phyloP scores from a whole-genome alignment of 2,888 invertebrate species.

The Abscondita cerata region DNA sequence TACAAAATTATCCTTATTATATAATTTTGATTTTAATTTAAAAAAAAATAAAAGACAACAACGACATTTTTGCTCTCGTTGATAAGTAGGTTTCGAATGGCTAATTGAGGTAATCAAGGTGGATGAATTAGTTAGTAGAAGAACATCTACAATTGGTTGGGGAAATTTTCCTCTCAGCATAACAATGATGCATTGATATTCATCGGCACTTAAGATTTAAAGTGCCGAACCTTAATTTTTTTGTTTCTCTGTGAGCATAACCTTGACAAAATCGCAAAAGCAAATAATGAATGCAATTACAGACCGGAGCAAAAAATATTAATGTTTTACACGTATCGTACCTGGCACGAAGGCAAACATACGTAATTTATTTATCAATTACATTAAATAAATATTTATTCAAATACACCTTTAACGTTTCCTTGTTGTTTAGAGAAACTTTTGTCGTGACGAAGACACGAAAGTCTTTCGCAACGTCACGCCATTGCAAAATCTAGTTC shows the following conservation, averaged over 20 bases:
- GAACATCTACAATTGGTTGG: constrained; percentile 20
- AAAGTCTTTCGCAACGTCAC: neutral
- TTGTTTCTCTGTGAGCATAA: neutral
- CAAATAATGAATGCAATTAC: neutral
- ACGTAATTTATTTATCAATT: constrained; percentile 27
- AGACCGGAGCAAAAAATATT: neutral
- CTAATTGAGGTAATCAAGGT: neutral
- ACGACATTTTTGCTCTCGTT: too few relatives aligned
- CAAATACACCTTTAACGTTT: constrained; percentile 15
- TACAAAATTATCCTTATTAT: too few relatives aligned
- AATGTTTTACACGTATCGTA: constrained; percentile 22
- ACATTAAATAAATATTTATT: constrained; percentile 15
- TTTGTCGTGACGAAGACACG: too few relatives aligned
- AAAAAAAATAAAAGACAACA: neutral
- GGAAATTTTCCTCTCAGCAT: constrained; percentile 17
- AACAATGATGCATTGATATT: neutral
- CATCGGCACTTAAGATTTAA: constrained; percentile 7
- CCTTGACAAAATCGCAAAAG: neutral
- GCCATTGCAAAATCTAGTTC: constrained; percentile 18
- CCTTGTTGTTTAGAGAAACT: neutral
- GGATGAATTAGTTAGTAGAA: constrained; percentile 13
- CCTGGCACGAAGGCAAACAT: constrained; percentile 32
- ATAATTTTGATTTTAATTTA: neutral
- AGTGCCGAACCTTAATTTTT: neutral
- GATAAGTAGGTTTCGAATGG: too few relatives aligned